These are phyloP conservation scores for Mimachlamys varia DNA, from an alignment of 2,888 invertebrate genomes.

Conservation along the genomic window DNA sequence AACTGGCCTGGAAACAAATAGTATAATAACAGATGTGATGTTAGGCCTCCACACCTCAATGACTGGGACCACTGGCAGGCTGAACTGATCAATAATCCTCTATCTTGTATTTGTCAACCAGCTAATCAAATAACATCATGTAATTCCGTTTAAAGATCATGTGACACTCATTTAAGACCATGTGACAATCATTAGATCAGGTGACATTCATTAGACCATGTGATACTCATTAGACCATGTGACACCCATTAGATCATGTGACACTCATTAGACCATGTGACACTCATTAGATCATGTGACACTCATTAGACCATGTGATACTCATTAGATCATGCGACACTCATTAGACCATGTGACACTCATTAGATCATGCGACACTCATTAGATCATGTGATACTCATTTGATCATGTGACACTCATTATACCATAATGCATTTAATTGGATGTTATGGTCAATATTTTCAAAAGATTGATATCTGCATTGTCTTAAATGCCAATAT, in stretches of 20 bases:
- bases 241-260: too few relatives aligned
- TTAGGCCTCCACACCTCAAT: not conserved
- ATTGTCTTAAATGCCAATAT: too few relatives aligned
- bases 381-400: too few relatives aligned
- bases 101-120: not conserved
- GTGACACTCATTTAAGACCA: not conserved
- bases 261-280: not conserved
- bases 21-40: slow-evolving; percentile 11
- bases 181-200: not conserved
- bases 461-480: too few relatives aligned
- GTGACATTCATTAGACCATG: too few relatives aligned
- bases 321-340: not conserved
- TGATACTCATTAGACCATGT: too few relatives aligned
- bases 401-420: too few relatives aligned
- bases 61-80: not conserved
- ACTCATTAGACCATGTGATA: too few relatives aligned
- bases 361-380: too few relatives aligned
- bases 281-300: not conserved
- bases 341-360: not conserved
- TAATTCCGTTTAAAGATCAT: not conserved
- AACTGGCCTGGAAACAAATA: too few relatives aligned
- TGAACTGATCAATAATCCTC: not conserved
- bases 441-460: too few relatives aligned
- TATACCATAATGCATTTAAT: too few relatives aligned
- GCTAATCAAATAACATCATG: not conserved